Percentiles rank a stretch among this genome's conserved stretches.
phyloP scores from a whole-genome alignment of 1,140 invertebrate species.

The Bilobella aurantiaca region DNA sequence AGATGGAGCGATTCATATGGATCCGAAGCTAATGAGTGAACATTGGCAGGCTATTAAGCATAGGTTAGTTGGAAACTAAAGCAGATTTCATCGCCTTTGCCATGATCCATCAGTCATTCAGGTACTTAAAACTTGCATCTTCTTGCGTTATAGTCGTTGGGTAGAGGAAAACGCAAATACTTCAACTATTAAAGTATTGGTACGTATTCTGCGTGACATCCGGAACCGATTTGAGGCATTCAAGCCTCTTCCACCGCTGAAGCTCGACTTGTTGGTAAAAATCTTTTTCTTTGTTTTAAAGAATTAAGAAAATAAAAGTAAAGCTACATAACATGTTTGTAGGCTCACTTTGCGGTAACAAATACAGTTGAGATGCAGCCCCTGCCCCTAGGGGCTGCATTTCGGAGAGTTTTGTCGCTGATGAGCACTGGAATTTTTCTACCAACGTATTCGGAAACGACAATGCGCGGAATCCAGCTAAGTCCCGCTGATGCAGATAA shows the following conservation, averaged over 20 bases:
- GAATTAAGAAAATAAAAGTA: conserved; percentile 17
- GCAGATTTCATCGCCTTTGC: too few relatives aligned
- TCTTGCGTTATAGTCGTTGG: conserved; percentile 59
- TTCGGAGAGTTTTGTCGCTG: conserved; percentile 75
- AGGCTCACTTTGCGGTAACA: conserved; percentile 92
- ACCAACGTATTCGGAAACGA: conserved; percentile 64
- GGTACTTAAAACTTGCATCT: not conserved
- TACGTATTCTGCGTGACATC: conserved; percentile 81
- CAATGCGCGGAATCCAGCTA: conserved; percentile 82
- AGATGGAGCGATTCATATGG: conserved; percentile 81
- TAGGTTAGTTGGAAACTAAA: conserved; percentile 40
- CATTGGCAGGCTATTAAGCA: conserved; percentile 89
- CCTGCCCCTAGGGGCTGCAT: conserved; percentile 80
- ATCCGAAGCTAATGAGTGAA: conserved; percentile 71
- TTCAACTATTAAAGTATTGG: conserved; percentile 91
- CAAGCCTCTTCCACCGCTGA: conserved; percentile 85
- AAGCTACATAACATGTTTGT: conserved; percentile 24
- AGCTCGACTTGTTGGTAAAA: conserved; percentile 76
- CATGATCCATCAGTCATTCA: too few relatives aligned
- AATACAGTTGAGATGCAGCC: conserved; percentile 89
- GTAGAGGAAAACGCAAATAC: conserved; percentile 98
- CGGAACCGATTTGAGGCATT: conserved; percentile 79
- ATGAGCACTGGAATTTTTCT: conserved; percentile 80
- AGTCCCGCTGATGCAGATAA: conserved; percentile 89
- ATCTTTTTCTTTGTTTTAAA: not conserved